A percentile compares a stretch with the other conserved stretches of the same genome.
Conservation (phyloP, 2,113 vertebrate genomes). For the Mus musculus region DNA sequence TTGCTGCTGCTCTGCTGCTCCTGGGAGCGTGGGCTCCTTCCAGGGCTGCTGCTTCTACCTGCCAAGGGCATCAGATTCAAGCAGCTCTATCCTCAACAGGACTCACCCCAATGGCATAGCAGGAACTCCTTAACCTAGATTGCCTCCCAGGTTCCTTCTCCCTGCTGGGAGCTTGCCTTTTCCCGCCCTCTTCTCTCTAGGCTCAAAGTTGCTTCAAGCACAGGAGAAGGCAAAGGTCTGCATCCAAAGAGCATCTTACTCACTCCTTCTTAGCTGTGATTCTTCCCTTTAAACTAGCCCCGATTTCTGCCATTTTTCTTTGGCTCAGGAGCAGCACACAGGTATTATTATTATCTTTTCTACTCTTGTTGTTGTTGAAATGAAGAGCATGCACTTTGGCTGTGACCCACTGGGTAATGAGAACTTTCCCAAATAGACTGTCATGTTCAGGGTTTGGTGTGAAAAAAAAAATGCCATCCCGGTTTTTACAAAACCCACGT, state of each 20-base stretch:
- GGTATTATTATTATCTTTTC: conserved; percentile 46
- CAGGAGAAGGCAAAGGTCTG: conserved; percentile 73
- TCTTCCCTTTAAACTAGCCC: conserved; percentile 41
- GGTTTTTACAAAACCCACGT: background rate
- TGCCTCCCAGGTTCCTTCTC: conserved; percentile 82
- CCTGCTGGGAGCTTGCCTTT: conserved; percentile 57
- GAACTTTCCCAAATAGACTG: background rate
- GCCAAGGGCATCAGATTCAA: conserved; percentile 77
- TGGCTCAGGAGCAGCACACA: conserved; percentile 34
- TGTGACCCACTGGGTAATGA: background rate
- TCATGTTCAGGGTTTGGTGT: background rate
- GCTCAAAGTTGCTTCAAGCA: conserved; percentile 84
- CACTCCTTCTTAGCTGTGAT: background rate
- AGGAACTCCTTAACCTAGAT: conserved; percentile 85
- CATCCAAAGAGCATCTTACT: background rate
- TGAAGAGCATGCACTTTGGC: background rate
- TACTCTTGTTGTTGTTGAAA: background rate
- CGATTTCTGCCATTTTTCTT: conserved; percentile 24
- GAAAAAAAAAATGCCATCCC: background rate
- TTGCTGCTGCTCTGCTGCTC: conserved; percentile 63
- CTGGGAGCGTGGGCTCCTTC: conserved; percentile 56
- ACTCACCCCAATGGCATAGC: conserved; percentile 79
- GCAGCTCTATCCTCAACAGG: background rate
- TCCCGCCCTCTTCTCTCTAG: background rate
- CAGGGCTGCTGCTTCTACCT: conserved; percentile 52